Percentiles rank a stretch among this genome's conserved stretches.
These are phyloP conservation scores for Meiosimyza decipiens DNA, from an alignment of 2,888 invertebrate genomes.

Conservation along the genomic window DNA sequence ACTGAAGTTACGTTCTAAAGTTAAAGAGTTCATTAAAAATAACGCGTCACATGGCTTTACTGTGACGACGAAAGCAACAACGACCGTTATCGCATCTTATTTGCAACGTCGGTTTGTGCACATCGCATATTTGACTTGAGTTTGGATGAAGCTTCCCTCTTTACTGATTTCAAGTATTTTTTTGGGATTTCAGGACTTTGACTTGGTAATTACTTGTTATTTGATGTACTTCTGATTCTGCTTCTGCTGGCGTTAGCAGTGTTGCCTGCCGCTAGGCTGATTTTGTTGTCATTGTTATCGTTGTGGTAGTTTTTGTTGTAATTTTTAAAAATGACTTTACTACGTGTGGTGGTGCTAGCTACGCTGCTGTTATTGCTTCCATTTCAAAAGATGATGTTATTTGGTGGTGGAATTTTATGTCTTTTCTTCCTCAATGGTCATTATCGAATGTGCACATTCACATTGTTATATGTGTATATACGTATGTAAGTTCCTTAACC, in stretches of 20 bases:
- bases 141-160: slow-evolving; percentile 4
- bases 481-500: neutral
- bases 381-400: slow-evolving; percentile 2
- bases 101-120: slow-evolving; percentile 24
- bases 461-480: neutral
- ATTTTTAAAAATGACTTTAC: slow-evolving; percentile 35
- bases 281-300: slow-evolving; percentile 51
- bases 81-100: slow-evolving; percentile 16
- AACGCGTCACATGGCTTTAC: too few relatives aligned
- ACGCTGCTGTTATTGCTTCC: slow-evolving; percentile 32
- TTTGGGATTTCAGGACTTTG: slow-evolving; percentile 47
- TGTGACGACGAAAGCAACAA: too few relatives aligned
- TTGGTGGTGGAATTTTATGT: slow-evolving; percentile 44
- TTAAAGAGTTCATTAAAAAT: too few relatives aligned
- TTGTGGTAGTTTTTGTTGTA: slow-evolving; percentile 45
- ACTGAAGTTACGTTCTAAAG: too few relatives aligned
- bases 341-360: slow-evolving; percentile 49
- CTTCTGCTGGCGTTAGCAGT: slow-evolving; percentile 12
- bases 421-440: slow-evolving; percentile 29
- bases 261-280: slow-evolving; percentile 30
- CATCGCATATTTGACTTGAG: too few relatives aligned
- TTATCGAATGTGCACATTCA: slow-evolving; percentile 14
- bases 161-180: slow-evolving; percentile 31
- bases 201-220: slow-evolving; percentile 44
- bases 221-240: neutral